Evolutionary conservation across 2,888 invertebrate species (phyloP), one percentile per base, ranked within the genome.

Genomic region (Leptinotarsa peninsularis): DNA sequence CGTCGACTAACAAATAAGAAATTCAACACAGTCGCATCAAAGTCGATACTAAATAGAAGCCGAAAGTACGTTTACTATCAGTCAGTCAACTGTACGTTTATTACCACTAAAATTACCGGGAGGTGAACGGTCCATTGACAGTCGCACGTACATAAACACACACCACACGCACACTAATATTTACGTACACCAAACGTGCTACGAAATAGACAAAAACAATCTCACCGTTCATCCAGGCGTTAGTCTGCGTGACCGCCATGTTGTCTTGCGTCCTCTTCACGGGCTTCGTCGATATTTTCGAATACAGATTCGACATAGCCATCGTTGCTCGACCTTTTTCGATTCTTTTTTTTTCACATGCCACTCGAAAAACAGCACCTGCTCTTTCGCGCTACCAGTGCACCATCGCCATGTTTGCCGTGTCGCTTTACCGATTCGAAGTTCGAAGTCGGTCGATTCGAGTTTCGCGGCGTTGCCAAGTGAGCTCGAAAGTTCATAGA

Each of bases 171-270:
- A 58, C 58, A 23, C 14, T 21, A 7, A 13, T 23, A 15, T 58
- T 43, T 43, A 21, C 58, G 23, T 5, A 58, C 58, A 23, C 14
- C 4, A 14, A 3, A 4, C 23, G 18, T 13, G 21, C 23, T 17
- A 1, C 15, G 58, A 58, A 23, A 33, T 33, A 17, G 63, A 33
- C 21, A 23, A 54, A 73, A 72, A 49, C 71, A 49, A 71, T 84
- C 93, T 93, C 91, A 95, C 95, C 95, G 88, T 84, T 83, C 91
- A 95, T 94, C 95, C 95, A 96, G 85, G 94, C 92, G 88, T 94
- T 94, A 60, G 94, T 94, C 90, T 95, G 95, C 72, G 94, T 78
- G 83, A 95, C 93, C 79, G 94, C 91, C 91, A 95, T 93, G 86
- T 91, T 92, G 86, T 85, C 84, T 71, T 83, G 82, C 86, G 93